These are phyloP conservation scores for Pogonophryne albipinna DNA, from an alignment of 2,797 vertebrate species.

Conservation along the genomic window DNA sequence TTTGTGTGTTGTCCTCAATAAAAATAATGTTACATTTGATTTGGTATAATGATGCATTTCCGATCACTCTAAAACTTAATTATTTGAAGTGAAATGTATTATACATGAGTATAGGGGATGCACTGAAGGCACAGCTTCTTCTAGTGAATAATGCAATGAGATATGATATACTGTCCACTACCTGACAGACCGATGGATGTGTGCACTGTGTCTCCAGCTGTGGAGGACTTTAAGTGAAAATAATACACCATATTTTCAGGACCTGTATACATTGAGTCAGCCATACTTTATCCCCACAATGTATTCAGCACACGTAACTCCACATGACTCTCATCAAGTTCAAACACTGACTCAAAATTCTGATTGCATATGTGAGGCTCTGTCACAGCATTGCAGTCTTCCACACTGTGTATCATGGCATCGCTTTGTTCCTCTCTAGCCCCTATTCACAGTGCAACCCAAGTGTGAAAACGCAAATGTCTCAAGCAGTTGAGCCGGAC, in stretches of 20 bases:
- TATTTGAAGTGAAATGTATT: too few relatives aligned
- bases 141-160: not conserved
- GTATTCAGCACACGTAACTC: not conserved
- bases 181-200: conserved; percentile 3
- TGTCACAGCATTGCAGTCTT: not conserved
- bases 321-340: not conserved
- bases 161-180: not conserved
- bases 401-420: too few relatives aligned
- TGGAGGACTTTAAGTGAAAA: not conserved
- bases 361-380: not conserved
- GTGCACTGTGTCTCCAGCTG: not conserved
- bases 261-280: not conserved
- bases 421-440: too few relatives aligned
- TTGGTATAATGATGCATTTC: too few relatives aligned
- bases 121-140: not conserved
- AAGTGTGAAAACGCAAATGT: too few relatives aligned
- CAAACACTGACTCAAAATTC: not conserved
- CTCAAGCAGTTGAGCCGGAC: too few relatives aligned
- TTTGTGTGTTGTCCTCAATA: not conserved
- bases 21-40: not conserved
- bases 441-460: too few relatives aligned
- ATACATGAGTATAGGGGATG: too few relatives aligned
- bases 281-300: not conserved
- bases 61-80: too few relatives aligned
- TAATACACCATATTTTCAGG: not conserved